Evolutionary conservation across 2,113 vertebrate species (phyloP).

Genomic region (Chaenocephalus aceratus): DNA sequence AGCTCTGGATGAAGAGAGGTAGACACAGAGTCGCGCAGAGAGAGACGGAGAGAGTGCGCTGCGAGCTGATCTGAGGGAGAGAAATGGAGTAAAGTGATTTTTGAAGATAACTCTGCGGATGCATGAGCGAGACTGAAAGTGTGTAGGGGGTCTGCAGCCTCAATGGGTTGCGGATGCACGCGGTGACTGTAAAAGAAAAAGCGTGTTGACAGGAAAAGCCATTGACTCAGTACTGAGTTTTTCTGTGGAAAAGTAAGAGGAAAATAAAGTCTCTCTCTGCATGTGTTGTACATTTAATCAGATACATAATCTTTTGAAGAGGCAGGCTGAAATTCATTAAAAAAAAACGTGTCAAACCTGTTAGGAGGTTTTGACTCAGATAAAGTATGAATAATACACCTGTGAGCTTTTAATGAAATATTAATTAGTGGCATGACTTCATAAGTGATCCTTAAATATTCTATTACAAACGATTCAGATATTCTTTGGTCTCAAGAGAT

Average conservation of each 20-base stretch:
- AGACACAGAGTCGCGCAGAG: slow-evolving; percentile 22
- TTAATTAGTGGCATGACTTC: slow-evolving; percentile 17
- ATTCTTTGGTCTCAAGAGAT: background rate
- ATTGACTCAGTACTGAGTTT: slow-evolving; percentile 45
- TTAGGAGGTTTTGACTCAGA: background rate
- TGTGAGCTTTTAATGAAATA: slow-evolving; percentile 23
- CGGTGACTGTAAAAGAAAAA: slow-evolving; percentile 53
- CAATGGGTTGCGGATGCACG: slow-evolving; percentile 54
- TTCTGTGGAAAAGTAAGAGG: slow-evolving; percentile 5
- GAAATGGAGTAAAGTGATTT: slow-evolving; percentile 40
- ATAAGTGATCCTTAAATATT: slow-evolving; percentile 23
- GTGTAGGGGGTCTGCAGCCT: slow-evolving; percentile 49
- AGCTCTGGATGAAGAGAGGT: slow-evolving; percentile 49
- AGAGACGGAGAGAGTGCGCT: slow-evolving; percentile 18
- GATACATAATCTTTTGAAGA: slow-evolving; percentile 22
- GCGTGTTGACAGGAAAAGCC: slow-evolving; percentile 51
- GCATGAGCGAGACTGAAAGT: slow-evolving; percentile 39
- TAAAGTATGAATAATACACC: slow-evolving; percentile 32
- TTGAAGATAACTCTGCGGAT: slow-evolving; percentile 35
- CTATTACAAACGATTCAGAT: background rate
- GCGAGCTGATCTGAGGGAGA: slow-evolving; percentile 33
- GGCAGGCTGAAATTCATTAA: background rate
- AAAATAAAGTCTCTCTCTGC: slow-evolving; percentile 5
- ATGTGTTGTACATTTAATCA: slow-evolving; percentile 36
- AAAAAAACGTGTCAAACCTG: background rate